A percentile compares a stretch with the other conserved stretches of the same genome.
phyloP scores from a whole-genome alignment of 2,888 invertebrate genomes.

The Lingula anatina region DNA sequence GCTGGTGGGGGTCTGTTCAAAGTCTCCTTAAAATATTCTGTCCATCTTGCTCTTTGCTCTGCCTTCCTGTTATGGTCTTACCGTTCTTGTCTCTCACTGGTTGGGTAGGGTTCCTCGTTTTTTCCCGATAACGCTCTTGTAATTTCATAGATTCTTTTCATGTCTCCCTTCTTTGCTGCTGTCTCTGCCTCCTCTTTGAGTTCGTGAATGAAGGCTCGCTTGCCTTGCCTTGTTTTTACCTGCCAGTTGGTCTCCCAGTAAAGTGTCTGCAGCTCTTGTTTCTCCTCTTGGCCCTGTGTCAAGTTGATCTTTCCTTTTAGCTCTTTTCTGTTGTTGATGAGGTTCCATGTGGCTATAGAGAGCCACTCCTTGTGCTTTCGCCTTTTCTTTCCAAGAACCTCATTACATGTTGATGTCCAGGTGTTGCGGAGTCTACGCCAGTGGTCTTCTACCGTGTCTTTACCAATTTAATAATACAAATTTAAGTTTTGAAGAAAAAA shows the following conservation, averaged over 20 bases:
- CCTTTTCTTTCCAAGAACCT: too few relatives aligned
- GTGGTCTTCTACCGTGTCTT: conserved; percentile 3
- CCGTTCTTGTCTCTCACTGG: background rate
- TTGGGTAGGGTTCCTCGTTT: too few relatives aligned
- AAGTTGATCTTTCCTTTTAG: conserved; percentile 1
- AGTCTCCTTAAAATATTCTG: conserved; percentile 2
- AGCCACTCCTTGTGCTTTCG: too few relatives aligned
- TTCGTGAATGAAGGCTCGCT: too few relatives aligned
- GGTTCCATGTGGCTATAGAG: too few relatives aligned
- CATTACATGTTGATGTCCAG: background rate
- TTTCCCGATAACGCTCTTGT: background rate
- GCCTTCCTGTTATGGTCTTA: background rate
- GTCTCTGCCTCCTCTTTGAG: conserved; percentile 1
- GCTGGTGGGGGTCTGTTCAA: conserved; percentile 1
- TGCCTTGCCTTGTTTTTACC: background rate
- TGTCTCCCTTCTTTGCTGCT: conserved; percentile 1
- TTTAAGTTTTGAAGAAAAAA: too few relatives aligned
- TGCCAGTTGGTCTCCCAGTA: conserved; percentile 2
- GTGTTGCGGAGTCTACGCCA: background rate
- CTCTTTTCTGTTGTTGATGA: background rate
- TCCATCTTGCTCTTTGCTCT: too few relatives aligned
- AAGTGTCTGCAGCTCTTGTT: background rate
- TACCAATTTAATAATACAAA: too few relatives aligned
- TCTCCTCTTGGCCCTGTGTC: conserved; percentile 5
- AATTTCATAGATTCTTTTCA: too few relatives aligned